Base-by-base conservation (phyloP, 2,113 vertebrate genomes). In the Hassar affinis region DNA sequence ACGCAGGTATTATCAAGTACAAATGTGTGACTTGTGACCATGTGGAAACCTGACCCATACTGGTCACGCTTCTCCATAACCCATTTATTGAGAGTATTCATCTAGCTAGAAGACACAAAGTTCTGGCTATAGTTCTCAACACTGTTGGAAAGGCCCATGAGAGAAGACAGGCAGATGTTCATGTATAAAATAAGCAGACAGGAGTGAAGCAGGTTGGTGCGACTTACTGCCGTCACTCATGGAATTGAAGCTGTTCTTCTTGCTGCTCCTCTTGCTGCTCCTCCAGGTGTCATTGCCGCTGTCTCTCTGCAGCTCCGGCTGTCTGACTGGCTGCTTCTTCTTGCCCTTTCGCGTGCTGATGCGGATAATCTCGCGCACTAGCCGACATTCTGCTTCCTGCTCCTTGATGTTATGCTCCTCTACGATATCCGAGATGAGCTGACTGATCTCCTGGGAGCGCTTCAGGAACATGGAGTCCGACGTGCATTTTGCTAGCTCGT, bases 291-390 rank as follows among this genome's bases (percentile, higher is more conserved):
- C 97, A 0, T 97, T 96, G 0, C 97, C 97, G 3, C 97, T 97
- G 91, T 98, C 94, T 1, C 93, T 91, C 78, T 90, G 86, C 4
- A 90, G 91, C 83, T 93, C 96, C 0, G 90, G 91, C 0, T 91
- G 92, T 35, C 90, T 91, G 57, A 90, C 76, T 51, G 76, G 74
- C 0, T 81, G 88, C 86, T 80, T 90, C 88, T 89, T 94, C 0
- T 86, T 84, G 52, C 87, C 92, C 79, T 96, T 97, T 0, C 98
- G 94, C 0, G 97, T 99, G 91, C 98, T 99, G 89, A 99, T 98
- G 75, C 98, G 97, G 54, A 99, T 97, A 90, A 99, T 98, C 85
- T 96, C 97, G 0, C 96, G 94, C 42, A 99, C 98, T 83, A 99
- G 92, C 30, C 97, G 89, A 78, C 96, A 96, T 87, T 99, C 98